A percentile compares a stretch with the other conserved stretches of the same genome.
These are phyloP conservation scores for Polyploca ridens DNA, from an alignment of 2,888 invertebrate species.

Conservation along the genomic window DNA sequence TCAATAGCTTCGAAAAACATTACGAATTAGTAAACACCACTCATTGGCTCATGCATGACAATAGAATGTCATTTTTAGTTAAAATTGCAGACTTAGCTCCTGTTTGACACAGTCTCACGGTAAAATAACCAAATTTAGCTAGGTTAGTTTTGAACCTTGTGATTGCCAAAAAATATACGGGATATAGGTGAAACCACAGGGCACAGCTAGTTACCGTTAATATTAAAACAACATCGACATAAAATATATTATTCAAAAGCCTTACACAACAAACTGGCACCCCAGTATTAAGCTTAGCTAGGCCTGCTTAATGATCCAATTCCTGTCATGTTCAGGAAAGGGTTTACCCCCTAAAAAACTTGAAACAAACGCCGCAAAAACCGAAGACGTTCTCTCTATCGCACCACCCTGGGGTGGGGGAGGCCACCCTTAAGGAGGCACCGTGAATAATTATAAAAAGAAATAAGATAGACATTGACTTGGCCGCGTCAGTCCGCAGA, in stretches of 20 bases:
- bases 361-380: slow-evolving; percentile 84
- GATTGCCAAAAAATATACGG: not conserved
- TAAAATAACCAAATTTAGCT: no score
- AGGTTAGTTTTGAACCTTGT: not conserved
- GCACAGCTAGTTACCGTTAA: not conserved
- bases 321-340: slow-evolving; percentile 85
- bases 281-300: slow-evolving; percentile 75
- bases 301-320: slow-evolving; percentile 84
- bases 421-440: slow-evolving; percentile 59
- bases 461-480: slow-evolving; percentile 85
- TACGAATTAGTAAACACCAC: no score
- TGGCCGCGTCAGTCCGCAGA: slow-evolving; percentile 77
- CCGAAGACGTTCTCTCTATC: slow-evolving; percentile 81
- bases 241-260: slow-evolving; percentile 36
- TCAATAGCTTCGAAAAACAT: no score
- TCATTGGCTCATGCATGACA: no score
- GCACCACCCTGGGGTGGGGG: slow-evolving; percentile 50
- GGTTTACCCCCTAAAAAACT: slow-evolving; percentile 84
- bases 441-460: slow-evolving; percentile 84
- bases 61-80: no score
- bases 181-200: not conserved
- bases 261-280: slow-evolving; percentile 54
- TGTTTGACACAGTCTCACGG: no score
- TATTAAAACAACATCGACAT: slow-evolving; percentile 17
- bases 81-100: no score